Base-by-base conservation (phyloP, 2,888 invertebrate species). In the Dascillus cervinus region DNA sequence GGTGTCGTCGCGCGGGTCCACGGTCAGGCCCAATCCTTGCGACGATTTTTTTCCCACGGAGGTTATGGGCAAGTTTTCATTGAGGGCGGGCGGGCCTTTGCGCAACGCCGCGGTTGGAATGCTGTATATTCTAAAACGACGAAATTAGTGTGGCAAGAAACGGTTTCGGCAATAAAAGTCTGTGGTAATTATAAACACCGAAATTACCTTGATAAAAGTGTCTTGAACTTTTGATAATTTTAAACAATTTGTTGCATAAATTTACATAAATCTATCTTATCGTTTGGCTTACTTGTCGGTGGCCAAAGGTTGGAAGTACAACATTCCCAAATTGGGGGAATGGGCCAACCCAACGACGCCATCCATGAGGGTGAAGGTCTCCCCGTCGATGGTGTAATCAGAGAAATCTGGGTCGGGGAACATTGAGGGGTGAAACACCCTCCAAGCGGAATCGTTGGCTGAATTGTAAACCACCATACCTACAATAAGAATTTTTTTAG, bases 31-130 rank as follows among this genome's bases (percentile, higher is more conserved):
- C 4, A 88, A 70, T 3, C 88, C 87, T 59, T 87, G 87, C 0
- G 88, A 88, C 0, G 87, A 84, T 61, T 89, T 88, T 52, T 78
- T 79, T 0, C 88, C 88, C 8, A 86, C 82, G 24, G 87, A 66
- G 39, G 77, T 75, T 0, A 88, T 80, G 1, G 85, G 85, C 29
- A 88, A 59, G 41, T 78, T 77, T 23, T 80, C 74, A 19, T 77
- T 79, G 45, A 77, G 77, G 0, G 78, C 74, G 1, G 77, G 71
- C 0, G 87, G 86, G 1, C 87, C 87, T 1, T 79, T 73, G 2
- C 77, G 74, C 9, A 89, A 64, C 0, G 76, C 80, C 0, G 81
- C 71, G 0, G 85, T 83, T 1, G 83, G 75, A 3, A 89, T 75
- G 38, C 85, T 84, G 64, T 82, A 88, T 8, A 88, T 62, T 48